Base-by-base conservation (phyloP, 2,888 invertebrate genomes). In the Brachylomia viminalis region DNA sequence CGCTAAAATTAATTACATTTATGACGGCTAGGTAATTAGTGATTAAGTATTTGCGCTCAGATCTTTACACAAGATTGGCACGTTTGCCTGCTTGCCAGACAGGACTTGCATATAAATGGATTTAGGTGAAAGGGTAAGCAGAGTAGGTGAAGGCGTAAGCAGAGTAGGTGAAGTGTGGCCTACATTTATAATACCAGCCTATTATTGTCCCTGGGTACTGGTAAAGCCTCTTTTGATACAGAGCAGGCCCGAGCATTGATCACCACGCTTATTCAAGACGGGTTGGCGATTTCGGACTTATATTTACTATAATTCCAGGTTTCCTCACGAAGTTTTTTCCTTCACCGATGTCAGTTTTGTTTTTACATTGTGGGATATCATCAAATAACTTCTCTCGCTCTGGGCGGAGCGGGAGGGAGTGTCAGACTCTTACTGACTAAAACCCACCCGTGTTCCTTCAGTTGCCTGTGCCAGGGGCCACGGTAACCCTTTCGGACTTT, bases 1-100 rank as follows among this genome's bases (percentile, higher is more conserved):
- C 77, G 77, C 80, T 88, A 82, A 90, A 91, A 91, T 90, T 88
- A 91, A 91, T 91, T 87, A 90, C 86, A 75, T 79, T 87, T 82
- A 87, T 86, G 89, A 90, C 88, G 87, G 80, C 82, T 75, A 77
- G 84, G 87, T 88, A 87, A 90, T 90, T 86, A 88, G 83, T 88
- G 87, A 91, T 91, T 89, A 89, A 86, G 84, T 87, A 88, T 89
- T 90, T 85, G 79, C 84, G 80, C 61, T 69, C 62, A 82, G 80
- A 82, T 82, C 83, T 79, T 78, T 70, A 81, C 77, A 79, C 72
- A 77, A 79, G 70, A 82, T 78, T 77, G 82, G 78, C 72, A 75
- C 67, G 45, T 20, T 62, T 49, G 69, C 71, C 27, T 56, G 58
- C 59, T 68, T 72, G 82, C 69, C 69, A 80, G 66, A 27, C 76